Percentiles rank a stretch among this genome's conserved stretches.
Evolutionary conservation across 2,113 vertebrate genomes (phyloP).

Genomic region (Saguinus imperator): DNA sequence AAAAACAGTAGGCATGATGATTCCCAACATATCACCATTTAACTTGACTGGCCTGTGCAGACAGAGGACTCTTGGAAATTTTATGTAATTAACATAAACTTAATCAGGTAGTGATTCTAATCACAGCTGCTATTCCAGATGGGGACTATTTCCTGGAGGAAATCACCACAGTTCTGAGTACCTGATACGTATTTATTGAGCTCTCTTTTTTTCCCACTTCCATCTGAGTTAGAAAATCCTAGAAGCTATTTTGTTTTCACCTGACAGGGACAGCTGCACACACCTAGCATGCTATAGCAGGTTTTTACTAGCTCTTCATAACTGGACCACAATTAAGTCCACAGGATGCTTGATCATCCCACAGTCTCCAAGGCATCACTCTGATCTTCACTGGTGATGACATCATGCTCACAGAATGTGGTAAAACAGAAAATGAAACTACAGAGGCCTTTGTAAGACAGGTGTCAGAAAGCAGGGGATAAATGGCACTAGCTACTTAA

Average conservation of each 20-base stretch:
- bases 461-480: not conserved
- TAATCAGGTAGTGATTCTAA: constrained; percentile 26
- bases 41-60: not conserved
- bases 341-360: not conserved
- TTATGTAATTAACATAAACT: constrained; percentile 7
- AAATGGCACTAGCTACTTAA: not conserved
- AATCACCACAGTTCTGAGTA: not conserved
- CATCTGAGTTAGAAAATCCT: not conserved
- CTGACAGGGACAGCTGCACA: not conserved
- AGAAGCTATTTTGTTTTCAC: not conserved
- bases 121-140: constrained; percentile 34
- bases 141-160: constrained; percentile 21
- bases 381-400: not conserved
- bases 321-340: not conserved
- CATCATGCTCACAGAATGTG: not conserved
- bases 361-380: not conserved
- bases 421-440: not conserved
- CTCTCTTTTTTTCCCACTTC: not conserved
- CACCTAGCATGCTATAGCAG: not conserved
- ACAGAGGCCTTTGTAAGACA: not conserved
- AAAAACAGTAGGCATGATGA: not conserved
- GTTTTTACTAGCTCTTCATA: not conserved
- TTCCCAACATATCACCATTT: not conserved
- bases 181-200: not conserved
- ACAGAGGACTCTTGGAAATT: not conserved